Conservation (phyloP, 2,113 vertebrate genomes). For the Platysternon megacephalum region DNA sequence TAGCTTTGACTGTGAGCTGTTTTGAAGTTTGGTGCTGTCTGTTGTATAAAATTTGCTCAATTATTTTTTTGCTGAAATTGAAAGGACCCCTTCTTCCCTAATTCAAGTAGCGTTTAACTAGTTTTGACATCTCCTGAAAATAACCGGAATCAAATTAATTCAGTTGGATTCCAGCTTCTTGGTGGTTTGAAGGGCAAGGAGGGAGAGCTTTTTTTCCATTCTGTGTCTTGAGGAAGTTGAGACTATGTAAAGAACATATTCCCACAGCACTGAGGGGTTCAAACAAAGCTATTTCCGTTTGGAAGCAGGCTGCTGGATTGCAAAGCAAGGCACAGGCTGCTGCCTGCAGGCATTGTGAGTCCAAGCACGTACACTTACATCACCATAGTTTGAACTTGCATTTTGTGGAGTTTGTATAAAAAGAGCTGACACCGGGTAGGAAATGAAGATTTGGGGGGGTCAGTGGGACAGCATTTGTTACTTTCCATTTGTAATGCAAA, state of each 20-base stretch:
- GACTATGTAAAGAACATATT: constrained; percentile 6
- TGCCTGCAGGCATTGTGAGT: constrained; percentile 41
- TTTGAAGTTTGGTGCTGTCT: background rate
- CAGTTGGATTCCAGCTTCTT: background rate
- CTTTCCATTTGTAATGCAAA: background rate
- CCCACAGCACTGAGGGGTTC: constrained; percentile 61
- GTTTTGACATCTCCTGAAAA: background rate
- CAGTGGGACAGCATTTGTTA: background rate
- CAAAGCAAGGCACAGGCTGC: background rate
- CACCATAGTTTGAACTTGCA: background rate
- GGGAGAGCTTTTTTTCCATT: constrained; percentile 3
- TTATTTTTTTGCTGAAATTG: background rate
- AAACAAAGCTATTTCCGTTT: constrained; percentile 49
- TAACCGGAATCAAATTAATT: background rate
- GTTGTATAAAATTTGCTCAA: background rate
- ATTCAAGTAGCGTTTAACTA: background rate
- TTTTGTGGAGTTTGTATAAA: background rate
- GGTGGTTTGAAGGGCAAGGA: background rate
- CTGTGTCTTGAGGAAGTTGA: constrained; percentile 60
- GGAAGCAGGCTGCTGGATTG: background rate
- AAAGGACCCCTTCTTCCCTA: background rate
- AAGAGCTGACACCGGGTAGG: constrained; percentile 47
- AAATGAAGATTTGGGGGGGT: constrained; percentile 51
- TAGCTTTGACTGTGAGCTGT: background rate
- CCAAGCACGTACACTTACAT: constrained; percentile 61